Evolutionary conservation across 2,797 vertebrate genomes (phyloP), one percentile per base, ranked within the genome.

Genomic region (Trematomus bernacchii): DNA sequence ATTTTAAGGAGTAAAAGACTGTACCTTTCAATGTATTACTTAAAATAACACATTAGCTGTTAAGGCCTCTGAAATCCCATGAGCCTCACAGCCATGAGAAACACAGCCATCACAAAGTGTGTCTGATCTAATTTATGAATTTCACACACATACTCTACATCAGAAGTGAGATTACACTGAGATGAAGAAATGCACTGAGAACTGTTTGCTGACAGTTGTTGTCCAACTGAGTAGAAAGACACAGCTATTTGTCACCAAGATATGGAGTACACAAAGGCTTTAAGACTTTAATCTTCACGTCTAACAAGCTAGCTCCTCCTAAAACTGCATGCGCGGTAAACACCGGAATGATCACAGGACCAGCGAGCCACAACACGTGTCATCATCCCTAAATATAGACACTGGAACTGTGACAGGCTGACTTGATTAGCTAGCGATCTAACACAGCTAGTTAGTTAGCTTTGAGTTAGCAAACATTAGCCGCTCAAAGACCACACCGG

Each of bases 211-310:
- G 50, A 2, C 27, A 2, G 4, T 27, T 10, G 9, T 30, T 15
- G 6, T 3, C 3, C 11, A 48, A 16, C 15, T 42, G 21, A 27
- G 18, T 4, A 42, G 4, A n/a, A 37, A 42, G 27, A 52, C 23
- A 12, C 33, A 44, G 55, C 14, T 65, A 55, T 58, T 27, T 27
- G 19, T 60, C 47, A 46, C 52, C 43, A 8, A 62, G 44, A 30
- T 18, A 19, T 53, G 78, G 62, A 42, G 89, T 90, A 92, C 92
- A 93, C 91, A 93, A 85, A 73, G 57, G 59, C 66, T 37, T 37
- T 95, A 94, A 95, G 87, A 89, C 92, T 92, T 93, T 93, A 94
- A 95, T 95, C 94, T 82, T 76, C 76, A 44, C 53, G 50, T 71
- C 73, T 72, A 65, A 73, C 66, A 67, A 74, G 65, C 73, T 10